Evolutionary conservation across 1,140 invertebrate species (phyloP).

Genomic region (Eriocheir sinensis): DNA sequence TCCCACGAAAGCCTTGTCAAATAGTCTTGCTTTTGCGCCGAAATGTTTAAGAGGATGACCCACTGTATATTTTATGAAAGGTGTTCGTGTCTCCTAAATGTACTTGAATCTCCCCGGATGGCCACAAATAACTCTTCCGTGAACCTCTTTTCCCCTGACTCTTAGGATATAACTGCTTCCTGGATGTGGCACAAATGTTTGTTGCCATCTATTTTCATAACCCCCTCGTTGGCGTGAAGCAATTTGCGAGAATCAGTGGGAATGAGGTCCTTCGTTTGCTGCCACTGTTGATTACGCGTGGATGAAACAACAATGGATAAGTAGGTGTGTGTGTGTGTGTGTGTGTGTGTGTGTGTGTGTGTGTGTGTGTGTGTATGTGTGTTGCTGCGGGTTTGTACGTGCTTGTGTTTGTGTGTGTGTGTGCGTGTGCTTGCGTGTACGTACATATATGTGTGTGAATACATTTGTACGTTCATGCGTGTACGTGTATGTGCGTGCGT

Average conservation of each 20-base stretch:
- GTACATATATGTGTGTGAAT: background rate
- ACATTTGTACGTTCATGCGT: too few species aligned
- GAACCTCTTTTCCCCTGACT: too few species aligned
- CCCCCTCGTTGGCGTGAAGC: background rate
- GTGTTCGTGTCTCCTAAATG: too few species aligned
- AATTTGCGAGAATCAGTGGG: background rate
- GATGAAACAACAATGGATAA: background rate
- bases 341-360: background rate
- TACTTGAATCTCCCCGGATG: too few species aligned
- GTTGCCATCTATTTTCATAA: background rate
- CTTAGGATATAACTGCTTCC: too few species aligned
- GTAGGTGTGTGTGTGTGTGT: background rate
- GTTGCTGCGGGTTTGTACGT: background rate
- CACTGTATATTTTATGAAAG: too few species aligned
- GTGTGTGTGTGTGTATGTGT: conserved; percentile 28
- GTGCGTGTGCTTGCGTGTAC: background rate
- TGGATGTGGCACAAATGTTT: too few species aligned
- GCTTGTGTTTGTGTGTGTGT: background rate
- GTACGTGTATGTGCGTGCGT: too few species aligned
- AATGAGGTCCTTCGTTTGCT: background rate
- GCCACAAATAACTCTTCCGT: too few species aligned
- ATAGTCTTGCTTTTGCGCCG: too few species aligned
- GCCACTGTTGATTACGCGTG: background rate
- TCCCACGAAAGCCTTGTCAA: too few species aligned
- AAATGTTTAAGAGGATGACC: too few species aligned